Base-by-base conservation (phyloP, 2,113 vertebrate genomes). In the Nestor notabilis region DNA sequence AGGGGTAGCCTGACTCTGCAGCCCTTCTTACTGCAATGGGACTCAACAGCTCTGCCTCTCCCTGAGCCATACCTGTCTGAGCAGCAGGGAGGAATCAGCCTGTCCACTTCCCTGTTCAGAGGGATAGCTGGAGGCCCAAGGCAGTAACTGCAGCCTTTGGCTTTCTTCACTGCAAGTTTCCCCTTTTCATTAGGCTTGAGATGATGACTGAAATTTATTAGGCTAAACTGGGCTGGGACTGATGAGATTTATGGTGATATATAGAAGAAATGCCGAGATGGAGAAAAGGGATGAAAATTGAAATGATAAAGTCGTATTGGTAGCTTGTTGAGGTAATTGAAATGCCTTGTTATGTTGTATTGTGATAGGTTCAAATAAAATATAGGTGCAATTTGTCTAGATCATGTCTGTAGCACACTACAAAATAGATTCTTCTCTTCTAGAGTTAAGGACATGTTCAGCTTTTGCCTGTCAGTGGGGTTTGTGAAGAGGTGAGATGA, bases 291-390 rank as follows among this genome's bases (percentile, higher is more conserved):
- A 97, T 97, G 97, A 98, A 98, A 98, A 97, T 92, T 94, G 97
- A 97, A 98, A 98, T 98, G 74, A 98, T 98, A 90, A 97, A 98
- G 93, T 93, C 91, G 91, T 92, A 83, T 86, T 94, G 95, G 95
- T 92, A 87, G 94, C 96, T 97, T 96, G 95, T 98, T 93, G 93
- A 97, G 83, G 97, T 98, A 98, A 98, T 97, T 98, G 97, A 97
- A 98, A 97, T 93, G 93, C 93, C 96, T 97, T 96, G 92, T 87
- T 97, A 91, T 89, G 89, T 94, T 94, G 79, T 90, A 76, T 94
- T 97, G 87, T 97, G 97, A 97, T 93, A 93, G 95, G 91, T 94
- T 95, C 93, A 95, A 97, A 97, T 97, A 98, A 98, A 98, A 97
- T 97, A 97, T 83, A 94, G 96, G 95, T 55, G 56, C 84, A 96